Evolutionary conservation across 2,797 vertebrate species (phyloP), one percentile per base, ranked within the genome.

Genomic region (Ctenopoma kingsleyae): DNA sequence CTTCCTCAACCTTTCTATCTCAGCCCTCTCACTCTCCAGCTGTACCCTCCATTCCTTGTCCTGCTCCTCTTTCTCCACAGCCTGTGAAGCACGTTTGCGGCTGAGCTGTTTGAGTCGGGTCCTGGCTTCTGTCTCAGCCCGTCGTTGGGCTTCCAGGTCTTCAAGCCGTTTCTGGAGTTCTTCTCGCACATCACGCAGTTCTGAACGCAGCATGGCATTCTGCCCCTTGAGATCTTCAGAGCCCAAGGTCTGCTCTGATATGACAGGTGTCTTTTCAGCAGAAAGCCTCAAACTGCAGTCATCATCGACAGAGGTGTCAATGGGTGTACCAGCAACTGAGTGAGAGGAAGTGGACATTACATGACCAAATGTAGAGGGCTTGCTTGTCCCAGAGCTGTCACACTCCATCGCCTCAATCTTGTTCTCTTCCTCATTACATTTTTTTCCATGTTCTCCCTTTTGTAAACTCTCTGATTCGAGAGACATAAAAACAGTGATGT

Each of bases 31-130:
- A 22, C 67, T 82, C 56, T 95, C 94, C 71, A 95, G 72, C 47
- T 93, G 85, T 16, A 62, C 46, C 74, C 64, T 88, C 82, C 67
- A 86, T 46, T 91, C 85, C 30, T 88, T 88, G 53, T 92, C 93
- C 67, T 91, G 89, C 43, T 91, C 85, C 49, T 90, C 71, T 51
- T 67, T 92, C 59, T 91, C 83, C 0, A 66, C 85, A 1, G 78
- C 59, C 74, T 92, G 91, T 32, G 69, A 82, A 4, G 92, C 77
- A 13, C 87, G 84, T 82, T 94, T 95, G 50, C 93, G 91, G 69
- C 91, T 91, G 5, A 94, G 87, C 86, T 95, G 94, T 67, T 95
- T 95, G 19, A 96, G 89, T 17, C 93, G 91, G 16, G 91, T 91
- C 70, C 91, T 89, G 41, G 94, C 84, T 80, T 95, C 94, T 0